A percentile compares a stretch with the other conserved stretches of the same genome.
Conservation (phyloP, 2,797 vertebrate species). For the Cossypha heuglini region DNA sequence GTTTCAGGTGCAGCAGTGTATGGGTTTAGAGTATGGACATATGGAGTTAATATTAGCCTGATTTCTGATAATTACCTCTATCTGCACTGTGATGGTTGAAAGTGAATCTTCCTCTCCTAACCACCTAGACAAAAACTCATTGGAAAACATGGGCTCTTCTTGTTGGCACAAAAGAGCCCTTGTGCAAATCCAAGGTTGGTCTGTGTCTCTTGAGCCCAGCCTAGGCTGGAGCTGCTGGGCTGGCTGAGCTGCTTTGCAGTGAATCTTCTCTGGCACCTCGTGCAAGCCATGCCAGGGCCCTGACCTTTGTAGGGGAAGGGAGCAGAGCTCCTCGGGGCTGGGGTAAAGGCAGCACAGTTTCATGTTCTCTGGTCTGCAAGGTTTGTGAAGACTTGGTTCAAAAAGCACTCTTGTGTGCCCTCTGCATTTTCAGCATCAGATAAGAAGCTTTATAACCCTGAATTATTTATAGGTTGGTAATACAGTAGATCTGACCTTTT, state of each 20-base stretch:
- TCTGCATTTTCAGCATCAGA: constrained; percentile 30
- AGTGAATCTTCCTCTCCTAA: background rate
- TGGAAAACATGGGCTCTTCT: background rate
- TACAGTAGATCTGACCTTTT: constrained; percentile 49
- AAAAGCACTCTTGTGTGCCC: constrained; percentile 24
- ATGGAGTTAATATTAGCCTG: background rate
- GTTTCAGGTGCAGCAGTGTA: background rate
- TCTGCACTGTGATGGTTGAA: background rate
- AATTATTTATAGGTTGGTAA: constrained; percentile 66
- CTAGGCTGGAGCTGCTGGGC: background rate
- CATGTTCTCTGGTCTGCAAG: background rate
- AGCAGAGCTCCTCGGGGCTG: background rate
- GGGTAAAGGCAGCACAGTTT: background rate
- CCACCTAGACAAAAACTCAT: background rate
- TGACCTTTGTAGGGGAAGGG: background rate
- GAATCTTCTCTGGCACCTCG: background rate
- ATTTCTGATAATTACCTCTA: background rate
- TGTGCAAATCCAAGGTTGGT: background rate
- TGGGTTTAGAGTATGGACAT: background rate
- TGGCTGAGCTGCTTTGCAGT: background rate
- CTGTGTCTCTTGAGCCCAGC: background rate
- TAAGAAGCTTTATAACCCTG: constrained; percentile 54
- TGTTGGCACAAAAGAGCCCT: background rate
- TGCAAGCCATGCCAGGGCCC: background rate
- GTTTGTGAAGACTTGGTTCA: constrained; percentile 28